Evolutionary conservation across 23 tunicate species (phyloP).

Genomic region (Trididemnum nubilum): DNA sequence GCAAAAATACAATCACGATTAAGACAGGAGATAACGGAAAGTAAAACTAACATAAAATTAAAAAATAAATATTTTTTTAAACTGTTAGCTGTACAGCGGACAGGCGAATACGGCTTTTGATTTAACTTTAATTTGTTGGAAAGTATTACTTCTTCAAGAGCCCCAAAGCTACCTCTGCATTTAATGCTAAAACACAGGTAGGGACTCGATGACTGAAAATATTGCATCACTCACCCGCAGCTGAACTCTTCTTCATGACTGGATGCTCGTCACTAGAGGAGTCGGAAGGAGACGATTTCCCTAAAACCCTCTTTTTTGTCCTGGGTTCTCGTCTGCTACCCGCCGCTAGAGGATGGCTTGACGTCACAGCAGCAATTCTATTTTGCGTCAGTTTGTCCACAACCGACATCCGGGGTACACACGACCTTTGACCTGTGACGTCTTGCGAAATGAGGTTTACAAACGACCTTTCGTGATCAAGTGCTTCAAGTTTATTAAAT

Average conservation of each 20-base stretch:
- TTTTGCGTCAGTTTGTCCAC: not conserved
- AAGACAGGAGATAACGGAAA: too few relatives aligned
- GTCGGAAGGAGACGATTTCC: constrained; percentile 1
- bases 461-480: constrained; percentile 42
- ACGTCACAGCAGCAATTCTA: not conserved
- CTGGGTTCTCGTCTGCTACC: not conserved
- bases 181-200: too few relatives aligned
- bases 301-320: not conserved
- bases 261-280: constrained; percentile 19
- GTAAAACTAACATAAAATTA: too few relatives aligned
- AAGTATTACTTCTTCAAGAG: too few relatives aligned
- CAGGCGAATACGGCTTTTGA: too few relatives aligned
- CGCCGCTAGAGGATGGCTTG: not conserved
- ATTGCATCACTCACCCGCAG: not conserved
- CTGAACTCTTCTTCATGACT: not conserved
- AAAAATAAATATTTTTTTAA: too few relatives aligned
- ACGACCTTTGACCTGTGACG: not conserved
- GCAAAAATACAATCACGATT: too few relatives aligned
- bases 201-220: too few relatives aligned
- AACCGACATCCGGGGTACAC: not conserved
- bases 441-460: constrained; percentile 25
- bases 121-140: too few relatives aligned
- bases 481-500: constrained; percentile 8
- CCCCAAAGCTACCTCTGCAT: too few relatives aligned
- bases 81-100: too few relatives aligned